Percentiles rank a stretch among this genome's conserved stretches.
Evolutionary conservation across 2,888 invertebrate genomes (phyloP).

Genomic region (Euplexia lucipara): DNA sequence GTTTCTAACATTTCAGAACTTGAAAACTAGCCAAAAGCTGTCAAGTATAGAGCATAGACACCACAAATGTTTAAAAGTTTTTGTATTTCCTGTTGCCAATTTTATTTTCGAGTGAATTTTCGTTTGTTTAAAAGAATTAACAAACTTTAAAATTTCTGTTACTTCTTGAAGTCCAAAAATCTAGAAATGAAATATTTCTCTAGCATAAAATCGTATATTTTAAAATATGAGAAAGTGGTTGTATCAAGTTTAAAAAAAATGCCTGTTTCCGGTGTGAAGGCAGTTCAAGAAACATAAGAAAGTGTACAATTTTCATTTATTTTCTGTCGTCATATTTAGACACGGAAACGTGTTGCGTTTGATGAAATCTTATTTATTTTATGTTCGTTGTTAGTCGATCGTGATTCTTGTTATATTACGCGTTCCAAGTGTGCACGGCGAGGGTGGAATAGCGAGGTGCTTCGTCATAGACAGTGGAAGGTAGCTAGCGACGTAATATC

Average conservation of each 20-base stretch:
- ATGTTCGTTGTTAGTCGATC: slow-evolving; percentile 78
- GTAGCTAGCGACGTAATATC: slow-evolving; percentile 84
- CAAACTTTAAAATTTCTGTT: slow-evolving; percentile 73
- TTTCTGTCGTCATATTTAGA: slow-evolving; percentile 89
- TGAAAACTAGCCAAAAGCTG: slow-evolving; percentile 19
- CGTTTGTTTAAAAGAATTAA: slow-evolving; percentile 65
- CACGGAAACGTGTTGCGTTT: slow-evolving; percentile 83
- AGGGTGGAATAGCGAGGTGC: slow-evolving; percentile 79
- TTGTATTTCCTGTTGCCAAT: slow-evolving; percentile 73
- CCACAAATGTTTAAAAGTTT: slow-evolving; percentile 62
- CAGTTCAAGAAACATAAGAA: slow-evolving; percentile 89
- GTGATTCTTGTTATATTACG: slow-evolving; percentile 75
- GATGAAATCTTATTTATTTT: slow-evolving; percentile 84
- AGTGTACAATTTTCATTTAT: slow-evolving; percentile 89
- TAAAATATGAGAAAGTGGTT: slow-evolving; percentile 76
- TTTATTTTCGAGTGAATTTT: slow-evolving; percentile 65
- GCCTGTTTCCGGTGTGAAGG: slow-evolving; percentile 88
- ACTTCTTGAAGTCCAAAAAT: slow-evolving; percentile 65
- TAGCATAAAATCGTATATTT: slow-evolving; percentile 68
- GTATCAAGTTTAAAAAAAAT: slow-evolving; percentile 82
- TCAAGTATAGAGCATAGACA: slow-evolving; percentile 64
- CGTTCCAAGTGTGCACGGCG: slow-evolving; percentile 73
- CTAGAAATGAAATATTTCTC: slow-evolving; percentile 84
- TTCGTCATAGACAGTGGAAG: slow-evolving; percentile 87
- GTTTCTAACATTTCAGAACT: neutral